Evolutionary conservation across 2,888 invertebrate genomes (phyloP).

Genomic region (Megamerina dolium): DNA sequence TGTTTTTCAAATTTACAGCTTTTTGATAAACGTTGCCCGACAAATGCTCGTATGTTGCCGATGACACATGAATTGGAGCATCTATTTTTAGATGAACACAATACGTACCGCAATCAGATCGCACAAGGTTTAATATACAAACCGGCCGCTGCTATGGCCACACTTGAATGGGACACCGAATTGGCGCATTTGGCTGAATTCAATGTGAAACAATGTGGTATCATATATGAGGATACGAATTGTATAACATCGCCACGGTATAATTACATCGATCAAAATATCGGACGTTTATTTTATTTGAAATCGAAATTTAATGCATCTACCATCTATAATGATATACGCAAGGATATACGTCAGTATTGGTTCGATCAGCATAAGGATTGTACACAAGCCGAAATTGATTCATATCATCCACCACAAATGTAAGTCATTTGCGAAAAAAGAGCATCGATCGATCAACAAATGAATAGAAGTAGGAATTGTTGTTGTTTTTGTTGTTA

Average conservation of each 20-base stretch:
- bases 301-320: slow-evolving; percentile 10
- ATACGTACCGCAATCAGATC: slow-evolving; percentile 12
- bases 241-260: slow-evolving; percentile 8
- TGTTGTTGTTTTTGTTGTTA: neutral
- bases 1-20: neutral
- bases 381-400: slow-evolving; percentile 10
- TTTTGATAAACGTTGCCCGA: slow-evolving; percentile 2
- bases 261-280: slow-evolving; percentile 10
- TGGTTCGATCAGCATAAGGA: slow-evolving; percentile 11
- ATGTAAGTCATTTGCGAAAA: slow-evolving; percentile 2
- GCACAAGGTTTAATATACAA: slow-evolving; percentile 9
- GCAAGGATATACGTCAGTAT: slow-evolving; percentile 1
- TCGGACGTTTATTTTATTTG: slow-evolving; percentile 5
- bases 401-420: slow-evolving; percentile 11
- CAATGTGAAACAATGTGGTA: slow-evolving; percentile 31
- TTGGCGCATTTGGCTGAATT: slow-evolving; percentile 30
- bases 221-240: slow-evolving; percentile 15
- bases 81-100: slow-evolving; percentile 9
- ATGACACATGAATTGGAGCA: slow-evolving; percentile 3
- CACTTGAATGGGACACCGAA: slow-evolving; percentile 33
- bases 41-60: slow-evolving; percentile 7
- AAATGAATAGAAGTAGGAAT: neutral
- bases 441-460: no score
- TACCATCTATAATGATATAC: slow-evolving; percentile 6
- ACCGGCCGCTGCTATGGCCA: slow-evolving; percentile 28